A percentile compares a stretch with the other conserved stretches of the same genome.
These are phyloP conservation scores for Phytoseiulus persimilis DNA, from an alignment of 2,888 invertebrate species.

Conservation along the genomic window DNA sequence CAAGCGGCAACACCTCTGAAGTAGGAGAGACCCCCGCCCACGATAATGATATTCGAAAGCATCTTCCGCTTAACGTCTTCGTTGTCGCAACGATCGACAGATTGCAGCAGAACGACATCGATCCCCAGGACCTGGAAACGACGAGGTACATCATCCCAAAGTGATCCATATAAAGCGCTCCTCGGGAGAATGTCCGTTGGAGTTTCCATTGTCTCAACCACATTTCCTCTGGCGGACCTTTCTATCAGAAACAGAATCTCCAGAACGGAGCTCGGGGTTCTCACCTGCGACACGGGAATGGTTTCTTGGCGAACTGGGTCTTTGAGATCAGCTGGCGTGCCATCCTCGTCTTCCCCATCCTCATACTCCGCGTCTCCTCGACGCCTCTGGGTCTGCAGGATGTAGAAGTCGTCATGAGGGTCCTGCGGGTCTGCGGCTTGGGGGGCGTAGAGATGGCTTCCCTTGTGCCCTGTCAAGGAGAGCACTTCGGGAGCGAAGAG, in stretches of 20 bases:
- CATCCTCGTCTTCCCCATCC: slow-evolving; percentile 40
- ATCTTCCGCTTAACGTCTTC: slow-evolving; percentile 86
- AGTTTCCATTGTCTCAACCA: no score
- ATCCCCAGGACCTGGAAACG: slow-evolving; percentile 63
- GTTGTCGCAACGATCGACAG: slow-evolving; percentile 77
- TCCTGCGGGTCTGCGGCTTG: slow-evolving; percentile 75
- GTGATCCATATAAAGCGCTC: no score
- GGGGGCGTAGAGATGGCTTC: slow-evolving; percentile 19
- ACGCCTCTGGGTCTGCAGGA: slow-evolving; percentile 61
- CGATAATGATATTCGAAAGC: slow-evolving; percentile 82
- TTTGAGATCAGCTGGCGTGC: slow-evolving; percentile 7
- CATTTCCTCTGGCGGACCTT: no score
- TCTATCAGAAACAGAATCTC: no score
- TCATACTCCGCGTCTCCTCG: slow-evolving; percentile 41
- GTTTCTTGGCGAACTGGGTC: slow-evolving; percentile 18
- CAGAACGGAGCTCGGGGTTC: no score
- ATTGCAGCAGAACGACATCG: slow-evolving; percentile 80
- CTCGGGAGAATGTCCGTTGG: no score
- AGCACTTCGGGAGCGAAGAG: slow-evolving; percentile 77
- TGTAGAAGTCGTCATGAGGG: slow-evolving; percentile 82
- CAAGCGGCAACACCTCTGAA: slow-evolving; percentile 73
- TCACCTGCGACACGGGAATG: slow-evolving; percentile 15
- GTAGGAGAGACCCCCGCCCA: slow-evolving; percentile 77
- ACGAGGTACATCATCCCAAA: no score
- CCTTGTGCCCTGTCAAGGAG: slow-evolving; percentile 61